phyloP scores from a whole-genome alignment of 2,888 invertebrate species.

The Anthophora plumipes region DNA sequence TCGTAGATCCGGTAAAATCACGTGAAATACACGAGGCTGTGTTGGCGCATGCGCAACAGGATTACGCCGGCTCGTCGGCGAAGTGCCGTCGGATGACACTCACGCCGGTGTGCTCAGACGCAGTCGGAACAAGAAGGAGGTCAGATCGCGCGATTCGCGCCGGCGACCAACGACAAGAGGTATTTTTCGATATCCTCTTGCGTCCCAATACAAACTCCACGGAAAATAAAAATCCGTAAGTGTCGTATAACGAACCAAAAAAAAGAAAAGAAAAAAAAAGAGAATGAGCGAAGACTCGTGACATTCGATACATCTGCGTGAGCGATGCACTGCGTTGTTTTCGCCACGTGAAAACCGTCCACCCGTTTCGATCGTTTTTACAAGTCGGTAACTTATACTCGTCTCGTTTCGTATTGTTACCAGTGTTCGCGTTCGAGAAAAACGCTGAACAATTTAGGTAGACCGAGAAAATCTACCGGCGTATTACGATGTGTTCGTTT shows the following conservation, averaged over 20 bases:
- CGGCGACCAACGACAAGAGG: slow-evolving; percentile 35
- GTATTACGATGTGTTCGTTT: slow-evolving; percentile 24
- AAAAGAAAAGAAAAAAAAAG: not conserved
- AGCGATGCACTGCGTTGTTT: slow-evolving; percentile 32
- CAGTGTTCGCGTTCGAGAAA: not conserved
- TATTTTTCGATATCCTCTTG: slow-evolving; percentile 39
- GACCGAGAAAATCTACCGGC: slow-evolving; percentile 2
- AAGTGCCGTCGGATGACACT: slow-evolving; percentile 45
- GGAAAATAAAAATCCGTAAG: slow-evolving; percentile 34
- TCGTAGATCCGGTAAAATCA: slow-evolving; percentile 70
- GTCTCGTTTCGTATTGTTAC: not conserved
- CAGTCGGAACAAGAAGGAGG: slow-evolving; percentile 54
- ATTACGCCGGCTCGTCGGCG: slow-evolving; percentile 39
- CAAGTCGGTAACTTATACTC: not conserved
- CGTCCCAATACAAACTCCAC: slow-evolving; percentile 20
- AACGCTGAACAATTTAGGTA: not conserved
- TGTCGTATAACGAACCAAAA: slow-evolving; percentile 19
- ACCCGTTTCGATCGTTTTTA: not conserved
- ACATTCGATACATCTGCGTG: slow-evolving; percentile 14
- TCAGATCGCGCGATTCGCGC: slow-evolving; percentile 52
- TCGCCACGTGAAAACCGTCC: slow-evolving; percentile 39
- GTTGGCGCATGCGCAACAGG: slow-evolving; percentile 57
- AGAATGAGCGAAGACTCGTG: slow-evolving; percentile 32
- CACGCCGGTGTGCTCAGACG: slow-evolving; percentile 53
- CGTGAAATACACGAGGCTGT: slow-evolving; percentile 79